Evolutionary conservation across 2,797 vertebrate genomes (phyloP).

Genomic region (Diglossa cyanea): DNA sequence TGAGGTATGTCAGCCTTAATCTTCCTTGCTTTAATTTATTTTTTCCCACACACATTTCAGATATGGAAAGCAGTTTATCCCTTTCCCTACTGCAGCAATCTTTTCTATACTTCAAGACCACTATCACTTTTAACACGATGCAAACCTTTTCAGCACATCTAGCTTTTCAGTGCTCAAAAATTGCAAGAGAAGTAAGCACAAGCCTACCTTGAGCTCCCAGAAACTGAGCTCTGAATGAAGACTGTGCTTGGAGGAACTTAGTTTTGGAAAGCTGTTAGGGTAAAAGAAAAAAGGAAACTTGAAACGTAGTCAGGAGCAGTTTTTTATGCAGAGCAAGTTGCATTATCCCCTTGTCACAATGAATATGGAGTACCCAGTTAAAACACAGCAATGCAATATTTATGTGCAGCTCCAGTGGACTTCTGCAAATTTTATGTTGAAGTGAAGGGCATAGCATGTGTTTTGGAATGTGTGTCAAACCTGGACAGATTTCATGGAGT

Average conservation of each 20-base stretch:
- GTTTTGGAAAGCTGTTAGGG: neutral
- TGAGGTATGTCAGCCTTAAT: neutral
- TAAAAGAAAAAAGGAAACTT: neutral
- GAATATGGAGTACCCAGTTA: neutral
- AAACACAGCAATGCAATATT: slow-evolving; percentile 44
- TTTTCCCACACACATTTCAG: neutral
- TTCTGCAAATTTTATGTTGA: slow-evolving; percentile 47
- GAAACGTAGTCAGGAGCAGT: neutral
- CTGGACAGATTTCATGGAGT: neutral
- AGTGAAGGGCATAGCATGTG: neutral
- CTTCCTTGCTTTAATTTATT: slow-evolving; percentile 14
- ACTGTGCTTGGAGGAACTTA: neutral
- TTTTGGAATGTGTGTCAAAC: neutral
- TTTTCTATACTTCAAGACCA: neutral
- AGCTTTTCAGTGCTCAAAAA: neutral
- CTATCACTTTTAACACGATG: neutral
- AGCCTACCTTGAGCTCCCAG: neutral
- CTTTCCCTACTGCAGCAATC: neutral
- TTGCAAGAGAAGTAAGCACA: neutral
- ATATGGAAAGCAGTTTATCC: slow-evolving; percentile 1
- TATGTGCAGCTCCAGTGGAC: neutral
- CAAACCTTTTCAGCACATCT: neutral
- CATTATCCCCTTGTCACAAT: slow-evolving; percentile 16
- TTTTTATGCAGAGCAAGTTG: neutral
- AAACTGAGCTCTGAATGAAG: neutral